Base-by-base conservation (phyloP, 2,797 vertebrate species). In the Molossus alvarezi region DNA sequence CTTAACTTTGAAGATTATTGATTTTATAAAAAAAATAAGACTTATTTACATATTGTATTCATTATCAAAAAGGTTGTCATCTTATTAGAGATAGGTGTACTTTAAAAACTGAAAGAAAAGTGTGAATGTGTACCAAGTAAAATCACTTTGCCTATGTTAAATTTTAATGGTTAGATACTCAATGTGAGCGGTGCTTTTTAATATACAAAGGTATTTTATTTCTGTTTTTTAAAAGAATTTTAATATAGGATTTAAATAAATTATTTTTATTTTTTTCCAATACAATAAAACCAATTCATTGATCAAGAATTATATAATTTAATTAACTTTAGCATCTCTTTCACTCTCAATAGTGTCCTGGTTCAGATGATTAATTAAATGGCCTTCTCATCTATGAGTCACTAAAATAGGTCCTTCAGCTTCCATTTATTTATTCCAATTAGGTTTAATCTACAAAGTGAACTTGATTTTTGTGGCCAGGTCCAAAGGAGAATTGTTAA, bases 381-480 rank as follows among this genome's bases (percentile, higher is more conserved):
- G 57, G 14, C 37, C 48, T 48, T 72, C 10, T 82, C 58, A 73
- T 18, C 5, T n/a, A 73, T 3, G 53, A 5, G 37, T 60, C 64
- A 58, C 5, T 71, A 64, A 95, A 48, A 60, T 55, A 72, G 29
- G 41, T 77, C 15, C 27, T 23, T 69, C 33, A 48, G 62, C 37
- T 72, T 48, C 64, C n/a, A 71, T 25, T 93, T 79, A 73, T 13
- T 85, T 92, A 58, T 88, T 84, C 60, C 45, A 76, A 60, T 87
- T 76, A 57, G 4, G 10, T 62, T 82, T 94, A 76, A 92, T 67
- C 14, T 13, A 77, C 15, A 64, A 87, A 82, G 6, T 76, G 15
- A 92, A 79, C 9, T 55, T 79, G 37, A 80, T 73, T 72, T 95
- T 85, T 53, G 20, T 69, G 25, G 18, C 57, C 15, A 27, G 29